Percentiles rank a stretch among this genome's conserved stretches.
These are phyloP conservation scores for Riparia riparia DNA, from an alignment of 2,113 vertebrate species.

Conservation along the genomic window DNA sequence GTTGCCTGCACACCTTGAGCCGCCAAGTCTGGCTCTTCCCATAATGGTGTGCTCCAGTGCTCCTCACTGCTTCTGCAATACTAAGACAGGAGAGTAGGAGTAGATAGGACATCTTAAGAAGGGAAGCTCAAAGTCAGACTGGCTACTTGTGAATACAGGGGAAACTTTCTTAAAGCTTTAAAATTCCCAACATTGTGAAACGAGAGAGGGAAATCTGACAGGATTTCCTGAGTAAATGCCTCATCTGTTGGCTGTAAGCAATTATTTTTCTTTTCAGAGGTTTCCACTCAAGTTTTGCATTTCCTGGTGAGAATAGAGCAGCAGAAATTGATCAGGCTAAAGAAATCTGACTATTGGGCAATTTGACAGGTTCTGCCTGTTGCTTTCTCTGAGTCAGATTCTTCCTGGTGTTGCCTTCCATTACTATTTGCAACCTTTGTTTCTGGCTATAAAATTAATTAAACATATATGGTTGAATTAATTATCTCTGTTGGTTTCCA, in stretches of 20 bases:
- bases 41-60: rapidly evolving
- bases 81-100: background rate
- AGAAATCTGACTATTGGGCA: background rate
- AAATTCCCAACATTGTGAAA: background rate
- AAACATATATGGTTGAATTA: background rate
- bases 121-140: background rate
- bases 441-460: background rate
- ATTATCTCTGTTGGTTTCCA: background rate
- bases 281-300: background rate
- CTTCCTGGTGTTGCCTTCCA: background rate
- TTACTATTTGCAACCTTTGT: background rate
- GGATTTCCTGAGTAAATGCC: background rate
- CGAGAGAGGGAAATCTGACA: background rate
- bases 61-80: background rate
- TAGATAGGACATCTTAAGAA: background rate
- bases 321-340: background rate
- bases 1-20: background rate
- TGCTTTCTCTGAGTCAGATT: background rate
- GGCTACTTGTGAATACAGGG: background rate
- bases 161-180: background rate
- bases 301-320: background rate
- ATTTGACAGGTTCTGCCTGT: background rate
- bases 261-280: background rate
- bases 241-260: background rate
- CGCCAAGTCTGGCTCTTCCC: background rate